Evolutionary conservation across 2,113 vertebrate species (phyloP).

Genomic region (Hemibagrus wyckioides): DNA sequence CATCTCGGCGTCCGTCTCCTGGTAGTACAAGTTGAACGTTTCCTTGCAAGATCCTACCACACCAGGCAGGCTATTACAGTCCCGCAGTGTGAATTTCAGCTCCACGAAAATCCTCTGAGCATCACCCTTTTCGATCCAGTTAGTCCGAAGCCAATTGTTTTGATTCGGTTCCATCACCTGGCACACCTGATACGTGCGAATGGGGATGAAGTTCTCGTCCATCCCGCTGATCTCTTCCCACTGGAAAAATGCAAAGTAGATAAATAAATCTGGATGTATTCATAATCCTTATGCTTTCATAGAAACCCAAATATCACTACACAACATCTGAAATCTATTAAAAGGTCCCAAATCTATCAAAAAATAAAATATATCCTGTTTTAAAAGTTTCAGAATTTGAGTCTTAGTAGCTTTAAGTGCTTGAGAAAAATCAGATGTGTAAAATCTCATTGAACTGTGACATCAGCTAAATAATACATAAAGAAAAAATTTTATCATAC

Average conservation of each 20-base stretch:
- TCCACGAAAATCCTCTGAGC: conserved; percentile 99
- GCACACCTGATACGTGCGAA: conserved; percentile 99
- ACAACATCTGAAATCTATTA: not conserved
- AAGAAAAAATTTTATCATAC: too few species aligned
- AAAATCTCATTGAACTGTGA: too few species aligned
- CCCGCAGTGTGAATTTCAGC: conserved; percentile 99
- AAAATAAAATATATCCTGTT: not conserved
- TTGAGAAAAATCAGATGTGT: not conserved
- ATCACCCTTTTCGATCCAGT: conserved; percentile 97
- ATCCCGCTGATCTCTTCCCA: conserved; percentile 99
- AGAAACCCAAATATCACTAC: not conserved
- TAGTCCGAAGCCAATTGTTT: conserved; percentile 99
- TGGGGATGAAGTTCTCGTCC: conserved; percentile 98
- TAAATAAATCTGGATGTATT: not conserved
- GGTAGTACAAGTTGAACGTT: conserved; percentile 99
- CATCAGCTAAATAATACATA: not conserved
- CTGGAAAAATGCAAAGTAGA: conserved; percentile 69
- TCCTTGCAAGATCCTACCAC: conserved; percentile 99
- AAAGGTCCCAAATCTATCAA: not conserved
- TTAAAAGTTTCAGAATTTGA: not conserved
- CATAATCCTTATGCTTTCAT: not conserved
- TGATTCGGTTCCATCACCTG: conserved; percentile 99
- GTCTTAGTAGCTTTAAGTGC: not conserved
- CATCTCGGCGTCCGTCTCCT: conserved; percentile 95
- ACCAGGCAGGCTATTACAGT: conserved; percentile 99